Evolutionary conservation across 2,797 vertebrate genomes (phyloP).

Genomic region (Brachymystax lenok): DNA sequence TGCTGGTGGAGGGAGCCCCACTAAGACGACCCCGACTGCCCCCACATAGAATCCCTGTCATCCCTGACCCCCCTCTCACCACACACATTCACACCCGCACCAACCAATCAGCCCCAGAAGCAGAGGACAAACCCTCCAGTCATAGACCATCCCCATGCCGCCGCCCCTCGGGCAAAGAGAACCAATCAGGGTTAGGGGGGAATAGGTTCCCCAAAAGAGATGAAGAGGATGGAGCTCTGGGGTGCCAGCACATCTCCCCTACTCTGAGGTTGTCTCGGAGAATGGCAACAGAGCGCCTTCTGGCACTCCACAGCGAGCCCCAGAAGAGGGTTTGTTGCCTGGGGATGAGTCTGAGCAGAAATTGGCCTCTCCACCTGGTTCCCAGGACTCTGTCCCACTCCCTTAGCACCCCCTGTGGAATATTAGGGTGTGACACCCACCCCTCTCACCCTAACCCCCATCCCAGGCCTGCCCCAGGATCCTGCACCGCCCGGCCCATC

Average conservation of each 20-base stretch:
- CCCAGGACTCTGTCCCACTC: slow-evolving; percentile 51
- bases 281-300: slow-evolving; percentile 25
- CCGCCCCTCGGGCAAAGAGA: slow-evolving; percentile 46
- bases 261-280: slow-evolving; percentile 13
- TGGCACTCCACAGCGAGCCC: slow-evolving; percentile 34
- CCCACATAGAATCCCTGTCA: slow-evolving; percentile 30
- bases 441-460: not conserved
- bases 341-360: slow-evolving; percentile 18
- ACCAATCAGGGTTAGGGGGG: slow-evolving; percentile 27
- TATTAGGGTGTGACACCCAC: not conserved
- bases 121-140: slow-evolving; percentile 18
- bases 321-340: slow-evolving; percentile 42
- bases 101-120: slow-evolving; percentile 6
- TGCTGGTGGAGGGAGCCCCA: slow-evolving; percentile 82
- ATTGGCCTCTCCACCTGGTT: slow-evolving; percentile 22
- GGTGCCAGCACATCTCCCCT: slow-evolving; percentile 18
- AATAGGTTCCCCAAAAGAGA: slow-evolving; percentile 46
- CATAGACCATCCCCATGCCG: slow-evolving; percentile 20
- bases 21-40: slow-evolving; percentile 67
- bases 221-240: slow-evolving; percentile 14
- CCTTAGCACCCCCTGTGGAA: slow-evolving; percentile 18
- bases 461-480: not conserved
- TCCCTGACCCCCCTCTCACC: slow-evolving; percentile 6
- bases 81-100: slow-evolving; percentile 12
- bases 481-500: slow-evolving; percentile 28